phyloP scores from a whole-genome alignment of 2,888 invertebrate genomes.

The Byasa hedistus region DNA sequence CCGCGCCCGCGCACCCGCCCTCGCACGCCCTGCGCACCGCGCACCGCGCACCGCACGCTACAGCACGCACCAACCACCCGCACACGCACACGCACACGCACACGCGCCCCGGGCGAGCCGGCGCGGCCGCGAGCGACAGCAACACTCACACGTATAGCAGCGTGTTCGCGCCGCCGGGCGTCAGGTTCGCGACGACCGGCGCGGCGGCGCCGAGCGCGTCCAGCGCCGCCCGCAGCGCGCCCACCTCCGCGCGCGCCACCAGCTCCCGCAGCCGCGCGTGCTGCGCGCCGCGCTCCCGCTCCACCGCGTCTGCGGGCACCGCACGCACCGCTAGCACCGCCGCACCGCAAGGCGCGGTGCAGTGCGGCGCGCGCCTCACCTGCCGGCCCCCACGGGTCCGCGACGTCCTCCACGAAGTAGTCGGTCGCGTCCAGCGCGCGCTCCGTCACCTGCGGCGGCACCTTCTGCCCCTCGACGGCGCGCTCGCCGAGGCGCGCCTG shows the following conservation, averaged over 20 bases:
- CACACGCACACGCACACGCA: background rate
- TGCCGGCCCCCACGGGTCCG: slow-evolving; percentile 60
- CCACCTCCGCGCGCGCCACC: slow-evolving; percentile 85
- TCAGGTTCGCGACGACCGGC: slow-evolving; percentile 89
- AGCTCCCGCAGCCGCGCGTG: slow-evolving; percentile 89
- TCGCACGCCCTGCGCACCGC: slow-evolving; percentile 86
- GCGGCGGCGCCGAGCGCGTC: slow-evolving; percentile 83
- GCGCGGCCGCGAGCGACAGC: too few relatives aligned
- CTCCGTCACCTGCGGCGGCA: slow-evolving; percentile 60
- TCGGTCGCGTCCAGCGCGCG: slow-evolving; percentile 84
- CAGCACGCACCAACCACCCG: slow-evolving; percentile 5
- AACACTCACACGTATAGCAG: slow-evolving; percentile 89
- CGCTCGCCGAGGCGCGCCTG: slow-evolving; percentile 35
- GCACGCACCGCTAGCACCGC: too few relatives aligned
- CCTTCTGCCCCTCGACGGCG: slow-evolving; percentile 33
- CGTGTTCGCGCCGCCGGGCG: slow-evolving; percentile 93
- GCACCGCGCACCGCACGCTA: too few relatives aligned
- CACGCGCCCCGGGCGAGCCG: too few relatives aligned
- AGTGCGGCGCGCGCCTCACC: too few relatives aligned
- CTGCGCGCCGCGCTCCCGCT: slow-evolving; percentile 85
- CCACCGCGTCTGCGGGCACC: slow-evolving; percentile 81
- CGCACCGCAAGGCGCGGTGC: too few relatives aligned
- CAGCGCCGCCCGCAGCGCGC: slow-evolving; percentile 83
- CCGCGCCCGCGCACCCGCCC: slow-evolving; percentile 88
- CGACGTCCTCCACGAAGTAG: slow-evolving; percentile 85